phyloP scores from a whole-genome alignment of 2,888 invertebrate species.

The Cryptocephalus primarius region DNA sequence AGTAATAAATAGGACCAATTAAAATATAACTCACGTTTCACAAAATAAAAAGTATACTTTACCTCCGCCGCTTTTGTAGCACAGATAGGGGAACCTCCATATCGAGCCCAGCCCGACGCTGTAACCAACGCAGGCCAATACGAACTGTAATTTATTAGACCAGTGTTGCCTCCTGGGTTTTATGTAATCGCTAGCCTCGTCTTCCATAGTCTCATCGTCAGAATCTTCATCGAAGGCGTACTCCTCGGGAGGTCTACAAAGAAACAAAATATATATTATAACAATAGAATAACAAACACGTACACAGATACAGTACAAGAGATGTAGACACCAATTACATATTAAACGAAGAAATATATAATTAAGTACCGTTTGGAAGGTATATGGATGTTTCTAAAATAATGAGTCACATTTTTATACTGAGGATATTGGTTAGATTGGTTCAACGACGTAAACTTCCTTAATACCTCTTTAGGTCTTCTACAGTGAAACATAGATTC shows the following conservation, averaged over 20 bases:
- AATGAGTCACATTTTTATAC: too few species aligned
- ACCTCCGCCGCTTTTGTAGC: constrained; percentile 87
- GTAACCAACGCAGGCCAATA: constrained; percentile 79
- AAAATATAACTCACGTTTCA: not conserved
- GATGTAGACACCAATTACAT: too few species aligned
- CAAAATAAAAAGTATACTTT: constrained; percentile 23
- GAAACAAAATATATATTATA: not conserved
- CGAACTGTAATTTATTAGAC: constrained; percentile 83
- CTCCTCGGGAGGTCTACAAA: constrained; percentile 59
- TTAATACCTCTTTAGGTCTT: too few species aligned
- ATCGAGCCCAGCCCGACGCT: constrained; percentile 84
- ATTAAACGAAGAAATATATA: too few species aligned
- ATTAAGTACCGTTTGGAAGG: too few species aligned
- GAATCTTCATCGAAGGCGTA: constrained; percentile 66
- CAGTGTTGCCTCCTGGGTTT: constrained; percentile 74
- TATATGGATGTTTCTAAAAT: too few species aligned
- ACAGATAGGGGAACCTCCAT: constrained; percentile 88
- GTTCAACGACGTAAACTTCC: too few species aligned
- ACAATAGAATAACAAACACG: too few species aligned
- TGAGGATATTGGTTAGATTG: too few species aligned
- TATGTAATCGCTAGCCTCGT: constrained; percentile 54
- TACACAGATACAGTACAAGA: too few species aligned
- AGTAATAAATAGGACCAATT: constrained; percentile 28
- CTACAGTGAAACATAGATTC: too few species aligned
- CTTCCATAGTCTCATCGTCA: constrained; percentile 60